phyloP scores from a whole-genome alignment of 2,888 invertebrate genomes.

The Leucoma salicis region DNA sequence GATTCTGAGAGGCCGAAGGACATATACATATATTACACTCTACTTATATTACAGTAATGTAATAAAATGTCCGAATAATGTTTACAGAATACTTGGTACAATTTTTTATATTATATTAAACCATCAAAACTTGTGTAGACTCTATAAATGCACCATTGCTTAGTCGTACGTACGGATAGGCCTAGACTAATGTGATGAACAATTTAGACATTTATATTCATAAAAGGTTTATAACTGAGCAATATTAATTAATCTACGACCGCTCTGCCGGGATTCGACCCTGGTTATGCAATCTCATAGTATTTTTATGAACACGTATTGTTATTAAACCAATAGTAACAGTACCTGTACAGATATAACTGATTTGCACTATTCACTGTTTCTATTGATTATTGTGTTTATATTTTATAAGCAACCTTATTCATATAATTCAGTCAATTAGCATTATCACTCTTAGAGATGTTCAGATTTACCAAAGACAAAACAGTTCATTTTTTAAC shows the following conservation, averaged over 20 bases:
- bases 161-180: background rate
- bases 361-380: too few relatives aligned
- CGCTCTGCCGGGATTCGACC: too few relatives aligned
- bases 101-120: conserved; percentile 6
- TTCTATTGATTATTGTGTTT: conserved; percentile 14
- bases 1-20: conserved; percentile 37
- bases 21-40: conserved; percentile 37
- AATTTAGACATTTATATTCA: too few relatives aligned
- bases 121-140: conserved; percentile 10
- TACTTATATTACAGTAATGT: conserved; percentile 19
- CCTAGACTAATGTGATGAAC: too few relatives aligned
- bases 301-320: too few relatives aligned
- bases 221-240: too few relatives aligned
- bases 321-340: too few relatives aligned
- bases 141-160: background rate
- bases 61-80: conserved; percentile 21
- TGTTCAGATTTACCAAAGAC: conserved; percentile 23
- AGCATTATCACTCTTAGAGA: conserved; percentile 25
- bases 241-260: too few relatives aligned
- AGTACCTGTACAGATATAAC: too few relatives aligned
- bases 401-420: conserved; percentile 53
- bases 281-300: too few relatives aligned
- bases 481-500: conserved; percentile 8
- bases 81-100: conserved; percentile 1
- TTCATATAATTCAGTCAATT: conserved; percentile 42